These are phyloP conservation scores for Stictocephala bisonia DNA, from an alignment of 2,888 invertebrate species.

Conservation along the genomic window DNA sequence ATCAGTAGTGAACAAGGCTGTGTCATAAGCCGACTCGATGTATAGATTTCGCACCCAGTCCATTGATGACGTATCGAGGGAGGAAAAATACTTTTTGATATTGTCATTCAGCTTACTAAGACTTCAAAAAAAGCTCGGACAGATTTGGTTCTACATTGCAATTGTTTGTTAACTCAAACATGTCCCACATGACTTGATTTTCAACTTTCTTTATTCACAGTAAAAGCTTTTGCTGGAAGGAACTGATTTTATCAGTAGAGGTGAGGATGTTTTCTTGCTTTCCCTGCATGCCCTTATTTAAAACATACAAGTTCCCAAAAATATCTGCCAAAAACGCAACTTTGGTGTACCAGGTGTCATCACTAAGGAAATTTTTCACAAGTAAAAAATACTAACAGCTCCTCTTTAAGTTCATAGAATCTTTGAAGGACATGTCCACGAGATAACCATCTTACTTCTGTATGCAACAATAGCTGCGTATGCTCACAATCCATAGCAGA, in stretches of 20 bases:
- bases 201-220: background rate
- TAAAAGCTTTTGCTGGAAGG: background rate
- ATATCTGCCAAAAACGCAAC: background rate
- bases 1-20: background rate
- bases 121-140: no score
- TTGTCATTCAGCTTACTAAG: background rate
- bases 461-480: no score
- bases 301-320: background rate
- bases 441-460: no score
- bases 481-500: no score
- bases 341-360: background rate
- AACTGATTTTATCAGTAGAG: no score
- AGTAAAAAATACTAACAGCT: background rate
- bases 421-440: no score
- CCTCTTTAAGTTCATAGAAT: slow-evolving; percentile 35
- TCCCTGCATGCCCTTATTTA: no score
- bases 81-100: no score
- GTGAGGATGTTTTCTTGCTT: no score
- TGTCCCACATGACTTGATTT: background rate
- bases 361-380: background rate
- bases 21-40: background rate
- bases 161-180: background rate
- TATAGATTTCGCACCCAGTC: background rate
- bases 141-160: background rate
- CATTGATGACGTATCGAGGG: no score